phyloP scores from a whole-genome alignment of 2,888 invertebrate genomes.

The Phaonia tiefii region DNA sequence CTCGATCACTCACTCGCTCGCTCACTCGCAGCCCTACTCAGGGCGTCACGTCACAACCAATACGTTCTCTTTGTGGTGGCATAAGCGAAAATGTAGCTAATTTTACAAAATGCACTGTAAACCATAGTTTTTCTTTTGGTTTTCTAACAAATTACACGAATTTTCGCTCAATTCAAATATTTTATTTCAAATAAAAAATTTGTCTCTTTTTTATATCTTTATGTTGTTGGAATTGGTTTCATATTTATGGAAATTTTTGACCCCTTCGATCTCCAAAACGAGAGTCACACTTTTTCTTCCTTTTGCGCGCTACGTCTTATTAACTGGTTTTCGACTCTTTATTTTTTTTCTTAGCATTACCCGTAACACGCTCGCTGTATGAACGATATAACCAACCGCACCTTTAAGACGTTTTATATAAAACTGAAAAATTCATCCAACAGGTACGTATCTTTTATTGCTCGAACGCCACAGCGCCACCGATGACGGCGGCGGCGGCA shows the following conservation, averaged over 20 bases:
- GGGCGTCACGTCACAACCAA: slow-evolving; percentile 69
- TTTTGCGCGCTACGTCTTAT: too few relatives aligned
- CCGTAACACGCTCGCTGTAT: neutral
- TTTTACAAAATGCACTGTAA: slow-evolving; percentile 69
- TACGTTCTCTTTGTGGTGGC: slow-evolving; percentile 77
- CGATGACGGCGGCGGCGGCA: slow-evolving; percentile 45
- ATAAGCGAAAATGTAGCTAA: slow-evolving; percentile 75
- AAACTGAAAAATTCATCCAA: slow-evolving; percentile 76
- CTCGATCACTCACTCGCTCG: neutral
- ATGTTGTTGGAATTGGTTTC: neutral
- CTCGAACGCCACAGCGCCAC: slow-evolving; percentile 54
- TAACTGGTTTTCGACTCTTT: too few relatives aligned
- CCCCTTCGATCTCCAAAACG: slow-evolving; percentile 11
- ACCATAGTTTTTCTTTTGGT: slow-evolving; percentile 57
- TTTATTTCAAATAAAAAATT: too few relatives aligned
- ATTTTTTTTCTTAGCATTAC: slow-evolving; percentile 25
- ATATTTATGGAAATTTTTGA: neutral
- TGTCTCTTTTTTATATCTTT: slow-evolving; percentile 1
- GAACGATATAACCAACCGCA: slow-evolving; percentile 27
- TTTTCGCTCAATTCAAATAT: too few relatives aligned
- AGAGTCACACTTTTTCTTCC: slow-evolving; percentile 12
- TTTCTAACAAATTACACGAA: slow-evolving; percentile 14
- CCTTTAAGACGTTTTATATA: slow-evolving; percentile 71
- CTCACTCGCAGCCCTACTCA: neutral
- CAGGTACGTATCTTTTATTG: slow-evolving; percentile 76